Evolutionary conservation across 1,140 invertebrate species (phyloP).

Genomic region (Diuraphis noxia): DNA sequence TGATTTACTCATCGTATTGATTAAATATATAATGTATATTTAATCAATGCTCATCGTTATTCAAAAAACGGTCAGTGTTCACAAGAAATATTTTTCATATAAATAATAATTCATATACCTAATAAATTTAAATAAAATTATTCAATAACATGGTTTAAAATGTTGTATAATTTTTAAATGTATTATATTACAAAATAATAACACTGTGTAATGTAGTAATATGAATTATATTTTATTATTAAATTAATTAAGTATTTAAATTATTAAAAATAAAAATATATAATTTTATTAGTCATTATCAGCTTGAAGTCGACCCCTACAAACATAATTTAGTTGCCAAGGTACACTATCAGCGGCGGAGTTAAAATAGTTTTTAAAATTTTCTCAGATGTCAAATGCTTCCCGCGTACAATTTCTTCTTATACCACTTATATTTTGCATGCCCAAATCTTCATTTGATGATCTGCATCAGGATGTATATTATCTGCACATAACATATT

Average conservation of each 20-base stretch:
- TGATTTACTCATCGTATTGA: too few relatives aligned
- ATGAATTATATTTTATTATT: not conserved
- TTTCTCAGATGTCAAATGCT: not conserved
- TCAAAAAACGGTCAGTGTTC: too few relatives aligned
- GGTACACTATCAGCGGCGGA: not conserved
- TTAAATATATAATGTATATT: too few relatives aligned
- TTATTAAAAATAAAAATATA: not conserved
- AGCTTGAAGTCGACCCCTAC: not conserved
- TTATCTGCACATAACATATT: conserved; percentile 14
- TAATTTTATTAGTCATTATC: conserved; percentile 5
- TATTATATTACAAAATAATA: not conserved
- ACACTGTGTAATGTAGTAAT: not conserved
- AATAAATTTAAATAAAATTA: too few relatives aligned
- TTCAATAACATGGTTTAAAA: too few relatives aligned
- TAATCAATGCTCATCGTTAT: too few relatives aligned
- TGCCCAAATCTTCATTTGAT: not conserved
- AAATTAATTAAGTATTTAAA: not conserved
- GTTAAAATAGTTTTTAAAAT: conserved; percentile 17
- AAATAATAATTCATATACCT: too few relatives aligned
- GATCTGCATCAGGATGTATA: not conserved
- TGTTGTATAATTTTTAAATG: too few relatives aligned
- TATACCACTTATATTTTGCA: conserved; percentile 12
- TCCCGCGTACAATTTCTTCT: not conserved
- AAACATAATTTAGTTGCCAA: not conserved
- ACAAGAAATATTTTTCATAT: too few relatives aligned